Evolutionary conservation across 2,113 vertebrate species (phyloP), one percentile per base, ranked within the genome.

Genomic region (Saguinus midas): DNA sequence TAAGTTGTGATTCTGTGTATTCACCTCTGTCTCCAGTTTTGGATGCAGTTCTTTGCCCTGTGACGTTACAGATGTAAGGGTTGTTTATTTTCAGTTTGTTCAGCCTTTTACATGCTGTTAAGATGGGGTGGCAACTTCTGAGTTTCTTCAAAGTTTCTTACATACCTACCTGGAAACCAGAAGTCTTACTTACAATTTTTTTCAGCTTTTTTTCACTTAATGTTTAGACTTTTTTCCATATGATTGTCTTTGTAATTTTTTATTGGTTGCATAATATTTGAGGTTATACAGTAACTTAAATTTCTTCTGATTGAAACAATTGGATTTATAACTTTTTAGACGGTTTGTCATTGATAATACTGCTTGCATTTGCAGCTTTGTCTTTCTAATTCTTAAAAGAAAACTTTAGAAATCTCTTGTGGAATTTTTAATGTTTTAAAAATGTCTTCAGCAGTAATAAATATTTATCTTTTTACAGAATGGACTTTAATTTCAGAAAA

Each of bases 41-140:
- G 23, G 43, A 40, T 40, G 16, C 40, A 52, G 8, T 87, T n/a
- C 29, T 82, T 76, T 92, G 11, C 61, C 32, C 12, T 58, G 11
- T 84, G 29, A 85, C 72, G 23, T 94, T 8, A 35, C 25, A 57
- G 16, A 90, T 68, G 3, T 18, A 55, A 78, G 32, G 48, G 27
- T 43, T 80, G 23, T 91, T 81, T 52, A 40, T 94, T 90, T 90
- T 83, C 25, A 82, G 18, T 89, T 96, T 82, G 14, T 89, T 93
- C 55, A 50, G 4, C 58, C 45, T 81, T 90, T 66, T 72, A 64
- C 18, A 43, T 79, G 27, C 78, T 96, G 40, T 80, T 75, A 64
- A 64, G 18, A 64, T 8, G 14, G 12, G 64, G 9, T 57, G 66
- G 1, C 13, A 75, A 66, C 29, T 92, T 68, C 37, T 75, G 14